Evolutionary conservation across 2,797 vertebrate species (phyloP), one percentile per base, ranked within the genome.

Genomic region (Lindbergichthys nudifrons): DNA sequence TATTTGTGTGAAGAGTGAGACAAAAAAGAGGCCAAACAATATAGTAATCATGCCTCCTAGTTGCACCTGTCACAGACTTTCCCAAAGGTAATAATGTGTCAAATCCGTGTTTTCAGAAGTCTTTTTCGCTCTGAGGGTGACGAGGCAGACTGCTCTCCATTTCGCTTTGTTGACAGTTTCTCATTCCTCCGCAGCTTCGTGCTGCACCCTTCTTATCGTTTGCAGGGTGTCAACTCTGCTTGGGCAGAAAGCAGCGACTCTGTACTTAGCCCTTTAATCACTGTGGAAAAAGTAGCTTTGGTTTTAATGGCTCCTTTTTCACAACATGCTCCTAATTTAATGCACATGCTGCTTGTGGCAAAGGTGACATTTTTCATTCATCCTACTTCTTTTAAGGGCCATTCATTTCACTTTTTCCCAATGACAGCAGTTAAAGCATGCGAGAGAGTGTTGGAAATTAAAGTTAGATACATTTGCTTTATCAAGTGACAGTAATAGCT

Each of bases 221-320:
- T 75, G 57, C 70, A 76, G 61, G 50, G 67, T 84, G 88, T 81
- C 83, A 88, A 81, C 84, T 88, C 72, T 88, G 70, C 88, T 89
- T 85, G 70, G 67, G 43, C 74, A 64, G 67, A 87, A 87, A 87
- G 62, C 68, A 68, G 72, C 18, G 23, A 69, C 70, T 90, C 72
- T 76, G 47, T 54, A 19, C 81, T 83, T 39, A 47, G 51, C 48
- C 76, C 75, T 62, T 26, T 67, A 82, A 85, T 84, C 70, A 74
- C 62, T 57, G 50, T 41, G 51, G 12, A 51, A 48, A 85, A 79
- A 67, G 65, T 43, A 71, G 82, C 74, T 80, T 72, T 54, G 70
- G 64, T 77, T 81, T 82, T 70, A 88, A 70, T 76, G 75, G 56
- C 30, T 76, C 57, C 53, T 80, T 75, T 85, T 71, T 88, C 69